phyloP scores from a whole-genome alignment of 2,797 vertebrate species.

The Sebastes matsubarae region DNA sequence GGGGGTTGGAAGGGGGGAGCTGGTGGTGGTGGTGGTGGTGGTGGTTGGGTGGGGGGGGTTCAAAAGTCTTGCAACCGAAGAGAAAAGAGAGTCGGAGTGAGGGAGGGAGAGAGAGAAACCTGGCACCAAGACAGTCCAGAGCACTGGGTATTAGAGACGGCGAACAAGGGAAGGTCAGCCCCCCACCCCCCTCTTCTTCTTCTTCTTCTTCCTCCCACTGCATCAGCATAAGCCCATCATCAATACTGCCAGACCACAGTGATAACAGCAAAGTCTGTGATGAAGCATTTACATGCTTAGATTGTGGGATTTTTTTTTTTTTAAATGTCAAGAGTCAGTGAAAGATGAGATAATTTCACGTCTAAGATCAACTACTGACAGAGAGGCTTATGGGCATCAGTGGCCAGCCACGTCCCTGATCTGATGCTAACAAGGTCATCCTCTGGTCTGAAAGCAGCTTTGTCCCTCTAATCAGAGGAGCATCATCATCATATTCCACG shows the following conservation, averaged over 20 bases:
- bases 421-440: slow-evolving; percentile 66
- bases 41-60: slow-evolving; percentile 8
- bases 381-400: slow-evolving; percentile 51
- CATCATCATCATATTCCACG: slow-evolving; percentile 54
- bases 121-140: slow-evolving; percentile 61
- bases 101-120: slow-evolving; percentile 56
- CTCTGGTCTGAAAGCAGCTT: slow-evolving; percentile 63
- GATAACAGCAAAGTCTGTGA: slow-evolving; percentile 51
- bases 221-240: slow-evolving; percentile 64
- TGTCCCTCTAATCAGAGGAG: slow-evolving; percentile 57
- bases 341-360: slow-evolving; percentile 40
- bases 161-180: slow-evolving; percentile 68
- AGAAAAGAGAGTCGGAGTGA: slow-evolving; percentile 50
- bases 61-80: slow-evolving; percentile 67
- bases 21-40: slow-evolving; percentile 1
- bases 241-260: slow-evolving; percentile 54
- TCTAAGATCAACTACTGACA: slow-evolving; percentile 30
- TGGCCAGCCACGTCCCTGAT: slow-evolving; percentile 35
- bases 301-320: slow-evolving; percentile 10
- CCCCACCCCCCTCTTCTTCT: neutral
- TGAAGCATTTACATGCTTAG: slow-evolving; percentile 43
- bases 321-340: neutral
- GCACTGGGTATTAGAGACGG: slow-evolving; percentile 62
- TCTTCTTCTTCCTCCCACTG: slow-evolving; percentile 48
- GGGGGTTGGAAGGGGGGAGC: slow-evolving; percentile 9